phyloP scores from a whole-genome alignment of 2,888 invertebrate genomes.

The Agelastica alni region DNA sequence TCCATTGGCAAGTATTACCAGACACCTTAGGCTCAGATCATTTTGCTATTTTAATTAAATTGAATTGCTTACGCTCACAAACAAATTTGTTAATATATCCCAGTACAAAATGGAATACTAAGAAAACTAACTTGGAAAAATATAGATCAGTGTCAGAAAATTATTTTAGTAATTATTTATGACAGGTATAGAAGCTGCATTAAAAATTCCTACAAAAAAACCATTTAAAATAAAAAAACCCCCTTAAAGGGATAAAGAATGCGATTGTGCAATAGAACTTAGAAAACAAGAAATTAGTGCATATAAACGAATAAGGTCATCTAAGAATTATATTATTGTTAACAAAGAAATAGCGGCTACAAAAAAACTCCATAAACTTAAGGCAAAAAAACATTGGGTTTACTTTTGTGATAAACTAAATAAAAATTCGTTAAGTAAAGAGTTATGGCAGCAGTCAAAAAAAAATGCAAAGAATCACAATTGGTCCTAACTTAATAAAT shows the following conservation, averaged over 20 bases:
- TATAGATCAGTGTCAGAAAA: neutral
- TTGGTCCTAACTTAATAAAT: too few species aligned
- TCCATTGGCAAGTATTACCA: neutral
- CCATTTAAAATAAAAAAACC: neutral
- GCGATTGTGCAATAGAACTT: neutral
- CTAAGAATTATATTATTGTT: too few species aligned
- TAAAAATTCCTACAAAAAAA: neutral
- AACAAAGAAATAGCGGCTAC: too few species aligned
- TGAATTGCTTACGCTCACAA: neutral
- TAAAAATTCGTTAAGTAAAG: too few species aligned
- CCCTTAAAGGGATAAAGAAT: neutral
- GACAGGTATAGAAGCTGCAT: neutral
- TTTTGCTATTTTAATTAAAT: too few species aligned
- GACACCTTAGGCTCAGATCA: neutral
- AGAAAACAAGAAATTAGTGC: too few species aligned
- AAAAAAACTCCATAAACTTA: too few species aligned
- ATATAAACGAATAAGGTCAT: too few species aligned
- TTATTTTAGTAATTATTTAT: neutral
- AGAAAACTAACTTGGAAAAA: neutral
- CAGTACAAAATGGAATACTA: constrained; percentile 1
- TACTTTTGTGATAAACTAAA: too few species aligned
- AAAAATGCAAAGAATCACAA: too few species aligned
- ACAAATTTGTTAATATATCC: neutral
- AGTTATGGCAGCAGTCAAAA: too few species aligned
- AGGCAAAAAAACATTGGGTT: too few species aligned